Conservation (phyloP, 2,113 vertebrate genomes). For the Eulacestoma nigropectus region DNA sequence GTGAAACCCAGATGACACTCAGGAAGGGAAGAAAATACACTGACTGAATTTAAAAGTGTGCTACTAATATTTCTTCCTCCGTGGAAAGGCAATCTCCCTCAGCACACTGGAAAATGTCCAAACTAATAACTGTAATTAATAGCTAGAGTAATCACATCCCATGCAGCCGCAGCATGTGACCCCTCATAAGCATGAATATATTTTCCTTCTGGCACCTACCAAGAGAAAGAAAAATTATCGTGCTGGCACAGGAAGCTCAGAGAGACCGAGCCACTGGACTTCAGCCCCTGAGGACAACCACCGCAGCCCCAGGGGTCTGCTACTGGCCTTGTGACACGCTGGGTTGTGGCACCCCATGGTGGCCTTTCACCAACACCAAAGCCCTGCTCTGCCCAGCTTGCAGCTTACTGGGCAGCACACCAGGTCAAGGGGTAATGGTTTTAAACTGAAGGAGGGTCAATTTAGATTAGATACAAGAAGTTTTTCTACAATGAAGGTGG, state of each 20-base stretch:
- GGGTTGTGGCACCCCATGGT: neutral
- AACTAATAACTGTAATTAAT: conserved; percentile 36
- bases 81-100: neutral
- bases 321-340: neutral
- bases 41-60: neutral
- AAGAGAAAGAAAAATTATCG: neutral
- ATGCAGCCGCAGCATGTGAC: neutral
- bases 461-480: neutral
- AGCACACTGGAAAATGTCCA: neutral
- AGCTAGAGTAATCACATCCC: neutral
- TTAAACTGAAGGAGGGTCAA: neutral
- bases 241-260: neutral
- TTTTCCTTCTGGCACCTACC: neutral
- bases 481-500: neutral
- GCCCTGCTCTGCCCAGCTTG: neutral
- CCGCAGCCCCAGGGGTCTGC: too few species aligned
- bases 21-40: neutral
- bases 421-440: neutral
- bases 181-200: neutral
- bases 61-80: neutral
- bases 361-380: neutral
- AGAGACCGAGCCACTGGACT: neutral
- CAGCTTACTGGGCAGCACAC: neutral
- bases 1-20: neutral
- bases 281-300: neutral